Evolutionary conservation across 2,888 invertebrate species (phyloP).

Genomic region (Aphodius granarius): DNA sequence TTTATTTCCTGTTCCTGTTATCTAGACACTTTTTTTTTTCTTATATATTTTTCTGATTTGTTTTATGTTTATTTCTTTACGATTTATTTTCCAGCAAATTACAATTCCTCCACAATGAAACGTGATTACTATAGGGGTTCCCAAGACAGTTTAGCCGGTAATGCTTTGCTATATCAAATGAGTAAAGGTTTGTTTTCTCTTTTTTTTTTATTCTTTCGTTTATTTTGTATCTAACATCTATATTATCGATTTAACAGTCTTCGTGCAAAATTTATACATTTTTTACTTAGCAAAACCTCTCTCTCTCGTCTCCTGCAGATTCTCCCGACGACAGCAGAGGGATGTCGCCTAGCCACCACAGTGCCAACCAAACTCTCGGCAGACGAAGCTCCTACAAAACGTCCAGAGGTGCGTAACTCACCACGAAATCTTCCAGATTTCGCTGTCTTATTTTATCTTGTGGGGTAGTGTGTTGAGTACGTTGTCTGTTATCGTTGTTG

Average conservation of each 20-base stretch:
- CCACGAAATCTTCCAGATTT: neutral
- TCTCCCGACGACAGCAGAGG: conserved; percentile 77
- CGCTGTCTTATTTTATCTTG: conserved; percentile 8
- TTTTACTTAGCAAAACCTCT: neutral
- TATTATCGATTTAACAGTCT: neutral
- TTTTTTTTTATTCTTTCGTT: conserved; percentile 31
- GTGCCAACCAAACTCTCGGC: conserved; percentile 67
- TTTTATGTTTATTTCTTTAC: conserved; percentile 39
- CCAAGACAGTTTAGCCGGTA: conserved; percentile 82
- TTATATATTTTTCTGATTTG: conserved; percentile 25
- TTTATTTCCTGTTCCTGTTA: too few relatives aligned
- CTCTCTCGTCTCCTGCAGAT: conserved; percentile 56
- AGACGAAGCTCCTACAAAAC: conserved; percentile 87
- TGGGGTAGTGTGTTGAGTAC: conserved; percentile 19
- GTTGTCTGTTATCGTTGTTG: conserved; percentile 26
- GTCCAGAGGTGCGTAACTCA: conserved; percentile 69
- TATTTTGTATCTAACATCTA: conserved; percentile 9
- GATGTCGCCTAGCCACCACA: conserved; percentile 68
- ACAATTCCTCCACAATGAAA: conserved; percentile 70
- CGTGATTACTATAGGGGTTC: conserved; percentile 91
- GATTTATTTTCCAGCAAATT: conserved; percentile 46
- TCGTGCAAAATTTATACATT: neutral
- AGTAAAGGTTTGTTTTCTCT: conserved; percentile 64
- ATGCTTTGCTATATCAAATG: conserved; percentile 62
- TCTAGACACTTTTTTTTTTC: conserved; percentile 21